phyloP scores from a whole-genome alignment of 2,113 vertebrate genomes.

The Takifugu flavidus region DNA sequence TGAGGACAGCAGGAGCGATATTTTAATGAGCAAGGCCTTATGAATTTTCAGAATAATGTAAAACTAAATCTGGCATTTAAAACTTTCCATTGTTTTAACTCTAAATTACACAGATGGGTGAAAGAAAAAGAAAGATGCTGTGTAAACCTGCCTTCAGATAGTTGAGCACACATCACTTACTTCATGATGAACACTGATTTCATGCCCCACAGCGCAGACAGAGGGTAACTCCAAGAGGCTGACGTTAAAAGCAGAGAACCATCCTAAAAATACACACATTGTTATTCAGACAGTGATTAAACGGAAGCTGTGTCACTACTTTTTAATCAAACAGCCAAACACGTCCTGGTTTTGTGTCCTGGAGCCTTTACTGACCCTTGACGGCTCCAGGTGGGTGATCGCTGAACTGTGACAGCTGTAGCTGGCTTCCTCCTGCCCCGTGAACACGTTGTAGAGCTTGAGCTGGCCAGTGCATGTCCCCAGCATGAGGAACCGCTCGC shows the following conservation, averaged over 20 bases:
- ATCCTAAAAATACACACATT: conserved; percentile 75
- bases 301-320: neutral
- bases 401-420: conserved; percentile 97
- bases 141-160: conserved; percentile 9
- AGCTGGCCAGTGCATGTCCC: conserved; percentile 95
- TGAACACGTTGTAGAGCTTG: conserved; percentile 98
- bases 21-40: neutral
- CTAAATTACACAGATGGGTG: conserved; percentile 31
- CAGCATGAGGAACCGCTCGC: conserved; percentile 96
- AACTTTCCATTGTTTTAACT: conserved; percentile 16
- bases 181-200: conserved; percentile 99
- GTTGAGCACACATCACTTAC: conserved; percentile 75
- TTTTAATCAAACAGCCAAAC: neutral
- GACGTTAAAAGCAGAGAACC: conserved; percentile 94
- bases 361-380: conserved; percentile 77
- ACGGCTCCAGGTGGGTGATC: conserved; percentile 96
- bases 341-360: neutral
- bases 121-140: conserved; percentile 8
- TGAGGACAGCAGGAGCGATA: conserved; percentile 57
- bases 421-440: conserved; percentile 96
- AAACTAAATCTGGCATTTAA: conserved; percentile 12
- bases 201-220: conserved; percentile 98
- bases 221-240: conserved; percentile 94
- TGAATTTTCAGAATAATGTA: neutral
- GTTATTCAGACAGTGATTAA: neutral